These are phyloP conservation scores for Tragelaphus buxtoni DNA, from an alignment of 2,113 vertebrate species.

Conservation along the genomic window DNA sequence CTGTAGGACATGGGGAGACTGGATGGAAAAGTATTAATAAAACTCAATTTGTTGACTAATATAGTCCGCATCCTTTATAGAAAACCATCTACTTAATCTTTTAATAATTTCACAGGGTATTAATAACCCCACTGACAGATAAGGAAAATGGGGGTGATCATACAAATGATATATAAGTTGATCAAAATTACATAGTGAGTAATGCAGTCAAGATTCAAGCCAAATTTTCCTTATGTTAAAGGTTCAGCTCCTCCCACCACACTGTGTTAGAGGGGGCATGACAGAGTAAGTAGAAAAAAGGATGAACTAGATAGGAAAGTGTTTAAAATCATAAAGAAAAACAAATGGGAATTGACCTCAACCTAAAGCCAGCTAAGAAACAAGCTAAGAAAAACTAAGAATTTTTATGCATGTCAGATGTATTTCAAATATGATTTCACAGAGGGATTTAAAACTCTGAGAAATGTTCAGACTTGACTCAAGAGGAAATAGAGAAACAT, in stretches of 20 bases:
- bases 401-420: neutral
- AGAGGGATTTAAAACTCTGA: neutral
- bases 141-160: neutral
- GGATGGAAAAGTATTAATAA: neutral
- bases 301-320: neutral
- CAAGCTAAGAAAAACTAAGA: neutral
- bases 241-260: neutral
- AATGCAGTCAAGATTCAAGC: neutral
- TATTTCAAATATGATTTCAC: neutral
- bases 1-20: neutral
- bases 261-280: neutral
- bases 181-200: neutral
- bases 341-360: neutral
- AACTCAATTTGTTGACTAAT: neutral
- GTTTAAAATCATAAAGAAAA: neutral
- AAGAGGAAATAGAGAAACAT: neutral
- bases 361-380: neutral
- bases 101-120: neutral
- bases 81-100: neutral
- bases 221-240: neutral
- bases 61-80: neutral
- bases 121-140: neutral
- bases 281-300: neutral
- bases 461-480: neutral
- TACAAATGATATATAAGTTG: neutral